phyloP scores from a whole-genome alignment of 2,888 invertebrate species.

The Agrenia bidenticulata region DNA sequence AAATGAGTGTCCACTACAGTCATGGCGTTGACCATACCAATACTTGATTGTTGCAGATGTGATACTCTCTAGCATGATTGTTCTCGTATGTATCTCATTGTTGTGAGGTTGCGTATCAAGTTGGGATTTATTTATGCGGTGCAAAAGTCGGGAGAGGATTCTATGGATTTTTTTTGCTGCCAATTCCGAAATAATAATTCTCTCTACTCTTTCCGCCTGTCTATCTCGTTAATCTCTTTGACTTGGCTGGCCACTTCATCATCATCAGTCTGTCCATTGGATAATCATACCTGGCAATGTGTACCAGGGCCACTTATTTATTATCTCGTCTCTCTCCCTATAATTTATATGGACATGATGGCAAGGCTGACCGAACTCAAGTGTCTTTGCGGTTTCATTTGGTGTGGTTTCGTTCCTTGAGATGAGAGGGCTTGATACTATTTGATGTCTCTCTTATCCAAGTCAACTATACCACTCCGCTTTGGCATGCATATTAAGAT shows the following conservation, averaged over 20 bases:
- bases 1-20: no score
- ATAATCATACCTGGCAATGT: conserved; percentile 17
- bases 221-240: conserved; percentile 17
- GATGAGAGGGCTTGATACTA: no score
- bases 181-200: conserved; percentile 11
- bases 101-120: no score
- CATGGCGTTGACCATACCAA: no score
- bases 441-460: no score
- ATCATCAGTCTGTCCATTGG: conserved; percentile 16
- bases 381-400: conserved; percentile 15
- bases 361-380: conserved; percentile 7
- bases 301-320: conserved; percentile 12
- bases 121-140: no score
- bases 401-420: neutral
- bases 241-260: conserved; percentile 16
- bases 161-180: neutral
- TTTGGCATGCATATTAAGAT: no score
- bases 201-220: conserved; percentile 18
- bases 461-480: no score
- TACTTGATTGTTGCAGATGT: no score
- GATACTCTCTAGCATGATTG: no score
- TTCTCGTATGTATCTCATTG: no score
- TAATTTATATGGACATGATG: conserved; percentile 14
- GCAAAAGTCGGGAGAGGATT: no score
- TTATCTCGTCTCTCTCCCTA: conserved; percentile 3